Evolutionary conservation across 2,113 vertebrate genomes (phyloP).

Genomic region (Megaleporinus macrocephalus): DNA sequence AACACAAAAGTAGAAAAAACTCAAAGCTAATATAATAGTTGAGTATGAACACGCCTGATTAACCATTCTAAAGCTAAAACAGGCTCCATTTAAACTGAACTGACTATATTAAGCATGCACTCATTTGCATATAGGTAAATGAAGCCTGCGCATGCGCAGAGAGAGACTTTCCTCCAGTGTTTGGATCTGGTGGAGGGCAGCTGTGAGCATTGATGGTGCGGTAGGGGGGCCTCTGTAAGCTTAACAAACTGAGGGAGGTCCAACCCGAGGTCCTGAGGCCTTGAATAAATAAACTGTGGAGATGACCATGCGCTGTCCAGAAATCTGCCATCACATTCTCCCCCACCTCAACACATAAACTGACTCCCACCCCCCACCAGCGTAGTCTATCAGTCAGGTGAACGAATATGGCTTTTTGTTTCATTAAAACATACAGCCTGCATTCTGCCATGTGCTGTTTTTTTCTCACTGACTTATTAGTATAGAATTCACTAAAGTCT

Average conservation of each 20-base stretch:
- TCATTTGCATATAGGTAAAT: background rate
- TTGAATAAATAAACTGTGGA: constrained; percentile 84
- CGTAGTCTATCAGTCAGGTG: constrained; percentile 42
- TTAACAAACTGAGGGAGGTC: constrained; percentile 89
- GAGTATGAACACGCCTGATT: too few species aligned
- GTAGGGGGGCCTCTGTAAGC: constrained; percentile 81
- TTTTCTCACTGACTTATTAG: constrained; percentile 4
- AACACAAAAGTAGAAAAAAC: too few species aligned
- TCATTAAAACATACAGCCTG: constrained; percentile 21
- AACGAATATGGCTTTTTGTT: constrained; percentile 51
- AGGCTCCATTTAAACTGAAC: background rate
- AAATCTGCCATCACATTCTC: constrained; percentile 80
- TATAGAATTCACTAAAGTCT: background rate
- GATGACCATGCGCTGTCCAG: constrained; percentile 82
- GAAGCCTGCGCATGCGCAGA: background rate
- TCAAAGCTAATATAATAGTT: too few species aligned
- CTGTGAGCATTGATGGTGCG: constrained; percentile 83
- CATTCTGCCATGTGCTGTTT: constrained; percentile 25
- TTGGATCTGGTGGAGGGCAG: constrained; percentile 71
- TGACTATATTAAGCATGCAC: background rate
- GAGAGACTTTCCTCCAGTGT: background rate
- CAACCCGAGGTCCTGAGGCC: constrained; percentile 80
- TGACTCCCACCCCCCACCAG: background rate
- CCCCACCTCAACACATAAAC: constrained; percentile 71
- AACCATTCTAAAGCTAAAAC: background rate